Evolutionary conservation across 2,797 vertebrate species (phyloP).

Genomic region (Geotrypetes seraphini): DNA sequence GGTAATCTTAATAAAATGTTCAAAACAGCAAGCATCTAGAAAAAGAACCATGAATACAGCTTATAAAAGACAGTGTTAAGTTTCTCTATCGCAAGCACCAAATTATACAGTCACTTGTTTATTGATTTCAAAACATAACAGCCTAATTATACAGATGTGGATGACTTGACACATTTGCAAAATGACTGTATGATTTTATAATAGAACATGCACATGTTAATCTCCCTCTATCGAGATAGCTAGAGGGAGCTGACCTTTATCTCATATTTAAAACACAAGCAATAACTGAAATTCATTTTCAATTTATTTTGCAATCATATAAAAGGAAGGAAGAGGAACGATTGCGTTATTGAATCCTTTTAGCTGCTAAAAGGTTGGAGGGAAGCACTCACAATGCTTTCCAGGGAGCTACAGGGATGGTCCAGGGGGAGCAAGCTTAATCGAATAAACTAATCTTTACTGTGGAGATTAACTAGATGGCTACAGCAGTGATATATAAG

Average conservation of each 20-base stretch:
- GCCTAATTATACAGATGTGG: conserved; percentile 52
- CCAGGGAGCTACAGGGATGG: conserved; percentile 37
- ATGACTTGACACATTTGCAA: conserved; percentile 31
- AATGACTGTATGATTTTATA: conserved; percentile 13
- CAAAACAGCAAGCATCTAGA: no score
- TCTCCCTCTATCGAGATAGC: conserved; percentile 34
- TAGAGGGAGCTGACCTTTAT: conserved; percentile 48
- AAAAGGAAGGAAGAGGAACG: conserved; percentile 44
- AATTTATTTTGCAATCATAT: conserved; percentile 72
- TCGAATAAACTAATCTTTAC: conserved; percentile 66
- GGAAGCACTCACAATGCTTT: conserved; percentile 35
- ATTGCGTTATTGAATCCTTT: conserved; percentile 59
- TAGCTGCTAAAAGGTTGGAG: conserved; percentile 43
- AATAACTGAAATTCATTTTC: conserved; percentile 66
- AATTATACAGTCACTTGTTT: conserved; percentile 34
- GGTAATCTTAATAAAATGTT: no score
- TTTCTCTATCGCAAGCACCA: no score
- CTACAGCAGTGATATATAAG: conserved; percentile 31
- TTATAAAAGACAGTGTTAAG: no score
- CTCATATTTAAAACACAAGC: conserved; percentile 65
- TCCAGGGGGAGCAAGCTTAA: conserved; percentile 54
- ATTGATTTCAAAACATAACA: conserved; percentile 31
- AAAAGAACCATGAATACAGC: no score
- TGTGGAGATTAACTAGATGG: conserved; percentile 52
- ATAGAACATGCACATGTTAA: conserved; percentile 1